These are phyloP conservation scores for Numida meleagris DNA, from an alignment of 2,113 vertebrate genomes.

Conservation along the genomic window DNA sequence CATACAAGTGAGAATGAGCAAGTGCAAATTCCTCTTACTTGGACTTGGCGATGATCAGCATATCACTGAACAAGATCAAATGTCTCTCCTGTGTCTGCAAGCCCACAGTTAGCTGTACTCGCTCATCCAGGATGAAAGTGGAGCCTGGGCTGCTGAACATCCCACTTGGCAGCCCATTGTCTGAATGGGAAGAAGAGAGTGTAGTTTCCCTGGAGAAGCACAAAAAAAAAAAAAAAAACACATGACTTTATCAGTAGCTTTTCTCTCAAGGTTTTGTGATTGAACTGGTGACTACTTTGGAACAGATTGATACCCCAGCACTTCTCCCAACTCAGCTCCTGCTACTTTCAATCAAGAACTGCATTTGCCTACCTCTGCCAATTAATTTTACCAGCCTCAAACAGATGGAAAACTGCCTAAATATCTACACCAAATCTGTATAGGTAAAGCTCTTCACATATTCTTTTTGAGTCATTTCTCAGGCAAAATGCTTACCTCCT, in stretches of 20 bases:
- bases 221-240: background rate
- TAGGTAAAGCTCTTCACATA: background rate
- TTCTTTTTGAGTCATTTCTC: background rate
- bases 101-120: conserved; percentile 75
- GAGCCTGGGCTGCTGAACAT: conserved; percentile 71
- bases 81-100: conserved; percentile 80
- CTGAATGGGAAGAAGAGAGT: conserved; percentile 32
- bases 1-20: background rate
- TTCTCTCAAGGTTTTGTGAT: background rate
- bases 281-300: background rate
- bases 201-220: conserved; percentile 46
- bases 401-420: background rate
- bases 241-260: background rate
- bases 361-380: background rate
- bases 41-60: conserved; percentile 80
- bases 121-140: conserved; percentile 77
- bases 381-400: background rate
- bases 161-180: conserved; percentile 65
- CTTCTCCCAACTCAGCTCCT: background rate
- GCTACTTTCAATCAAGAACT: background rate
- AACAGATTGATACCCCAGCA: fast-evolving
- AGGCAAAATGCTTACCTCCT: background rate
- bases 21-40: conserved; percentile 72
- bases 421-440: background rate
- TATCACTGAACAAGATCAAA: conserved; percentile 79